Conservation (phyloP, 2,113 vertebrate species). For the Tragelaphus imberbis region DNA sequence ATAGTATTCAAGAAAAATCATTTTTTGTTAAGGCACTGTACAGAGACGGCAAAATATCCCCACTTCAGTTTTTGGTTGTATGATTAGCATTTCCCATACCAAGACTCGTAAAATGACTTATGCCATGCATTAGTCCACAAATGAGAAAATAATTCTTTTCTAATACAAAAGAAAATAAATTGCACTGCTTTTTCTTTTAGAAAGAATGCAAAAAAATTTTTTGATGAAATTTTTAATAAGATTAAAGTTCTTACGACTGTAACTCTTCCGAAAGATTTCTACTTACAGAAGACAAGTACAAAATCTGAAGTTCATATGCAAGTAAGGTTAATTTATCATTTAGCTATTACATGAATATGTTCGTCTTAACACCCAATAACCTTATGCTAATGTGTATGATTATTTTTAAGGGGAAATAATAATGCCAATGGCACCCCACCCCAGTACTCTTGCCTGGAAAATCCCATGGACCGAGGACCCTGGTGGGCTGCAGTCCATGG, state of each 20-base stretch:
- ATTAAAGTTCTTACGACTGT: background rate
- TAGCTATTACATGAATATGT: background rate
- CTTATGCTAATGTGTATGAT: background rate
- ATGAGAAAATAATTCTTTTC: background rate
- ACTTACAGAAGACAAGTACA: background rate
- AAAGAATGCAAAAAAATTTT: background rate
- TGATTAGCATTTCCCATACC: background rate
- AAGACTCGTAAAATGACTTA: background rate
- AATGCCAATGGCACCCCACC: background rate
- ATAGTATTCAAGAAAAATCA: background rate
- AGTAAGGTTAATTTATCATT: background rate
- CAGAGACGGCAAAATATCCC: background rate
- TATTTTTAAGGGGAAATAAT: background rate
- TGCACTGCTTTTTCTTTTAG: background rate
- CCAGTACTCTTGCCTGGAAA: no score
- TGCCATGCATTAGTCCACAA: background rate
- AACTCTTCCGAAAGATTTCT: background rate
- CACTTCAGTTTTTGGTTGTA: background rate
- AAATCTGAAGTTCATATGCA: background rate
- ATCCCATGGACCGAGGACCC: no score
- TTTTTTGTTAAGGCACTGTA: background rate
- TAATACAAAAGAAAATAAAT: background rate
- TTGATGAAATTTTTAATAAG: background rate
- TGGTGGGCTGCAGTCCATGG: no score
- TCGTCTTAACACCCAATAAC: background rate